These are phyloP conservation scores for Thinocorus orbignyianus DNA, from an alignment of 2,113 vertebrate genomes.

Conservation along the genomic window DNA sequence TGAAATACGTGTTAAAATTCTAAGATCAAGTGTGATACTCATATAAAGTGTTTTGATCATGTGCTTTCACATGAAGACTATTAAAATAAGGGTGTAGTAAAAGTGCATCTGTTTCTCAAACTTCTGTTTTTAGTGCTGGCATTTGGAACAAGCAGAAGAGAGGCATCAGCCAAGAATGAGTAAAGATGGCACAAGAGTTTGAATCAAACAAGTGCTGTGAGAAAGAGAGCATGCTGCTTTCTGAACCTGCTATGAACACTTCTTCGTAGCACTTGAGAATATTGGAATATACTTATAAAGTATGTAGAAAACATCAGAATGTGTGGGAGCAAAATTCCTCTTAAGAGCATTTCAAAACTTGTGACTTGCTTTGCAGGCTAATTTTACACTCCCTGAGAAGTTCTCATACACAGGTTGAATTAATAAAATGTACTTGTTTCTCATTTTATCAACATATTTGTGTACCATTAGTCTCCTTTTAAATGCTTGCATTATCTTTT, in stretches of 20 bases:
- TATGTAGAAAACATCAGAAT: background rate
- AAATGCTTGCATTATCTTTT: background rate
- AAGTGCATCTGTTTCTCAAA: background rate
- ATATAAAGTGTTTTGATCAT: background rate
- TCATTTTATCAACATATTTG: background rate
- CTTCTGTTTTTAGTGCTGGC: background rate
- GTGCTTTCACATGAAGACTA: background rate
- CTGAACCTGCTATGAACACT: background rate
- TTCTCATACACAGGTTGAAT: background rate
- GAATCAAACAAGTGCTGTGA: background rate
- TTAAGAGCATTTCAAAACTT: background rate
- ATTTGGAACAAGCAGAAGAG: background rate
- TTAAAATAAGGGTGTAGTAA: background rate
- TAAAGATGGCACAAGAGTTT: background rate
- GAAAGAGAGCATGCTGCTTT: accelerated
- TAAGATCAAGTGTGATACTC: background rate
- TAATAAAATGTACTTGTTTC: background rate
- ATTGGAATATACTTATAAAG: background rate
- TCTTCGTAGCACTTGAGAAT: background rate
- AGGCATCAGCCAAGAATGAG: background rate
- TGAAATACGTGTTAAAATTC: background rate
- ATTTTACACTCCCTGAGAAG: background rate
- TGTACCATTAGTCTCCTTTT: background rate
- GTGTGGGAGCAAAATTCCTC: background rate
- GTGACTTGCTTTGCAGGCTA: background rate